A percentile compares a stretch with the other conserved stretches of the same genome.
Evolutionary conservation across 2,797 vertebrate species (phyloP).

Genomic region (Cynopterus sphinx): DNA sequence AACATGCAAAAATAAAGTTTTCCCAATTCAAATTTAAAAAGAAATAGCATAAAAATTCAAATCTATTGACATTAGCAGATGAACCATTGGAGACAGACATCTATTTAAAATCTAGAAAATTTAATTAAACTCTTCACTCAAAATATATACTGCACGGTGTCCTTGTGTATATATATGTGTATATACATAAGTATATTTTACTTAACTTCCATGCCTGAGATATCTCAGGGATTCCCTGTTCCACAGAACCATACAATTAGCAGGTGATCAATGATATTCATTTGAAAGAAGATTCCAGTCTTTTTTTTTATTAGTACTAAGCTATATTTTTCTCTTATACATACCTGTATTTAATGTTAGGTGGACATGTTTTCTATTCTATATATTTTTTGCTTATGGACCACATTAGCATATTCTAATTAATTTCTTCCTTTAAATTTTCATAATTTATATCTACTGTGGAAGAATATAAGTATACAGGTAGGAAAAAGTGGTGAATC

Average conservation of each 20-base stretch:
- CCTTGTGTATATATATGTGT: too few species aligned
- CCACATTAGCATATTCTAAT: not conserved
- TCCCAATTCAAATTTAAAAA: not conserved
- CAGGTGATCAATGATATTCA: not conserved
- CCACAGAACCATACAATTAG: not conserved
- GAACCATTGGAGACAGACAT: not conserved
- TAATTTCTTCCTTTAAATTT: not conserved
- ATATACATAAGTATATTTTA: not conserved
- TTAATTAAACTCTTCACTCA: not conserved
- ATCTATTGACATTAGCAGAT: not conserved
- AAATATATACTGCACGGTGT: not conserved
- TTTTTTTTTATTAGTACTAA: not conserved
- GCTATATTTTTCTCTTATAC: not conserved
- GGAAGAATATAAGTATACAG: not conserved
- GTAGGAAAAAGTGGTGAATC: not conserved
- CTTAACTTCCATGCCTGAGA: not conserved
- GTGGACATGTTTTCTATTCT: not conserved
- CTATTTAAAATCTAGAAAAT: conserved; percentile 1
- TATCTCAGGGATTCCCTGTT: not conserved
- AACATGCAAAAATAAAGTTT: not conserved
- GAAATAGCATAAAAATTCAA: not conserved
- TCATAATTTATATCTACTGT: not conserved
- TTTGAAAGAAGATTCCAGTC: not conserved
- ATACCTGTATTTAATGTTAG: not conserved
- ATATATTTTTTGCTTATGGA: not conserved